Evolutionary conservation across 2,797 vertebrate genomes (phyloP).

Genomic region (Sebastes diaconus): DNA sequence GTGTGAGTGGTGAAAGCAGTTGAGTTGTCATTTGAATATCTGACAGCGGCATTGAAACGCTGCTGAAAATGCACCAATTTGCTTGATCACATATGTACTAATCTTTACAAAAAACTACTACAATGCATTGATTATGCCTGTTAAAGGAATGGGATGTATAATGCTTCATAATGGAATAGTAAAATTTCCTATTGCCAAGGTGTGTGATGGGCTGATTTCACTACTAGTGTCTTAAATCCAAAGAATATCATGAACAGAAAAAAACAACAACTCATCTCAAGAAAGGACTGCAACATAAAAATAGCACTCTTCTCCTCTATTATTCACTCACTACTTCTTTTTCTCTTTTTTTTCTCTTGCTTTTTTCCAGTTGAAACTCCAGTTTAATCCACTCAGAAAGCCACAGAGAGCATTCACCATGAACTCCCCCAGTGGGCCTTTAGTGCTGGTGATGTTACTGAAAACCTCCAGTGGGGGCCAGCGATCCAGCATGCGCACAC

Average conservation of each 20-base stretch:
- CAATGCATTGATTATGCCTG: background rate
- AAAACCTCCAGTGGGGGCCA: slow-evolving; percentile 29
- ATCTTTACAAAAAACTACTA: background rate
- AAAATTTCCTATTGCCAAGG: background rate
- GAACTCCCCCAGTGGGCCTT: slow-evolving; percentile 36
- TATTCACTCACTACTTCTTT: slow-evolving; percentile 23
- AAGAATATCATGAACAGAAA: slow-evolving; percentile 1
- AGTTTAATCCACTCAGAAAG: slow-evolving; percentile 35
- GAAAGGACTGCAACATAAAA: slow-evolving; percentile 10
- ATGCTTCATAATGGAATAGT: background rate
- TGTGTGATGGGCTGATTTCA: background rate
- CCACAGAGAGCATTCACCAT: slow-evolving; percentile 46
- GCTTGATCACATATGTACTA: background rate
- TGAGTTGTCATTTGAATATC: background rate
- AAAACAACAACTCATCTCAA: background rate
- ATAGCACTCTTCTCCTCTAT: slow-evolving; percentile 25
- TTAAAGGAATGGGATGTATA: background rate
- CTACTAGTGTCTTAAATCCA: background rate
- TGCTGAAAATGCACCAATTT: background rate
- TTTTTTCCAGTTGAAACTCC: slow-evolving; percentile 13
- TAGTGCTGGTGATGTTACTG: slow-evolving; percentile 40
- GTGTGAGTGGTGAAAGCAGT: background rate
- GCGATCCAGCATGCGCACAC: background rate
- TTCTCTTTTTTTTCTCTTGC: background rate
- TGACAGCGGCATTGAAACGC: too few relatives aligned